phyloP scores from a whole-genome alignment of 2,888 invertebrate species.

The Ochropleura leucogaster region DNA sequence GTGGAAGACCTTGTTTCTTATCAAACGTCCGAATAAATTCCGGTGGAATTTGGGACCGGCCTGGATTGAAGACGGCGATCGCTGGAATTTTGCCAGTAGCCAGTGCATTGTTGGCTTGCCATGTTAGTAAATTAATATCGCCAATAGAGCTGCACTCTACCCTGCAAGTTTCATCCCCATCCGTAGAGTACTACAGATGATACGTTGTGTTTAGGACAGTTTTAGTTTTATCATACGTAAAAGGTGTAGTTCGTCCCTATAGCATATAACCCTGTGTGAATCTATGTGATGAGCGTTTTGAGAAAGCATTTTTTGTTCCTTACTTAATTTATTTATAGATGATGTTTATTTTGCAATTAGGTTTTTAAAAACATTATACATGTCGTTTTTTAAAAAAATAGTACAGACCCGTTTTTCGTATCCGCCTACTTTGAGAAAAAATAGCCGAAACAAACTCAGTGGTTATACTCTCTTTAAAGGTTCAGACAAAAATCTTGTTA shows the following conservation, averaged over 20 bases:
- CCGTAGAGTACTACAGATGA: slow-evolving; percentile 32
- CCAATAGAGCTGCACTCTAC: slow-evolving; percentile 78
- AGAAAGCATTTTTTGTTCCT: neutral
- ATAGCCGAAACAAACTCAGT: too few relatives aligned
- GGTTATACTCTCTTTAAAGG: too few relatives aligned
- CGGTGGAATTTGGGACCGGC: slow-evolving; percentile 72
- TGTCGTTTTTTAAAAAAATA: too few relatives aligned
- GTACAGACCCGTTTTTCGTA: too few relatives aligned
- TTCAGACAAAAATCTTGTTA: too few relatives aligned
- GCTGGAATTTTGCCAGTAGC: slow-evolving; percentile 84
- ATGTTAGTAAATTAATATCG: slow-evolving; percentile 87
- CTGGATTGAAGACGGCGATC: slow-evolving; percentile 69
- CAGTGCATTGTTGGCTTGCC: slow-evolving; percentile 81
- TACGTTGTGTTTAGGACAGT: neutral
- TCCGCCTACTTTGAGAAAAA: too few relatives aligned
- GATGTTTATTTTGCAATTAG: neutral
- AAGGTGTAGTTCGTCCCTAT: neutral
- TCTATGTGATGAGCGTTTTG: neutral
- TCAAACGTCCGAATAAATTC: slow-evolving; percentile 76
- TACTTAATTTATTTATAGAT: neutral
- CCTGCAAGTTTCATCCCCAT: slow-evolving; percentile 69
- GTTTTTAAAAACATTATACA: too few relatives aligned
- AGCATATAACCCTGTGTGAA: neutral
- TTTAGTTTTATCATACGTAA: neutral
- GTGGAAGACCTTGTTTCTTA: slow-evolving; percentile 73